phyloP scores from a whole-genome alignment of 2,888 invertebrate species.

The Tetropium fuscum region DNA sequence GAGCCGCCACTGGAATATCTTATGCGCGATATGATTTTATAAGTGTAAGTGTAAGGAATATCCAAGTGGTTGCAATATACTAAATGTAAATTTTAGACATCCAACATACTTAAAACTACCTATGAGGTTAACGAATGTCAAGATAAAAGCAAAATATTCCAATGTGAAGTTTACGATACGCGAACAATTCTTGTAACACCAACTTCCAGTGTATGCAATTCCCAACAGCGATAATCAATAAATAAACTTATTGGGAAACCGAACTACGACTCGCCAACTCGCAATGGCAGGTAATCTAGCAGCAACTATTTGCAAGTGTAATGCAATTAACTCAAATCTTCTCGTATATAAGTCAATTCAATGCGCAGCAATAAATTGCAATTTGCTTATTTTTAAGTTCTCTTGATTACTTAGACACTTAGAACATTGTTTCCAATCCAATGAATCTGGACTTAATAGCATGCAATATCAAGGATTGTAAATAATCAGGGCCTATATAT shows the following conservation, averaged over 20 bases:
- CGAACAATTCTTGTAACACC: constrained; percentile 24
- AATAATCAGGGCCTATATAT: too few relatives aligned
- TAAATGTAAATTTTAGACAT: too few relatives aligned
- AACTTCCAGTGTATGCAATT: constrained; percentile 16
- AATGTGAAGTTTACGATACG: constrained; percentile 27
- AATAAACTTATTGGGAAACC: constrained; percentile 17
- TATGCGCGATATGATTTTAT: too few relatives aligned
- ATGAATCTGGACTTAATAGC: too few relatives aligned
- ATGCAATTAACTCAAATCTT: constrained; percentile 21
- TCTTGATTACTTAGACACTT: too few relatives aligned
- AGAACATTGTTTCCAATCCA: too few relatives aligned
- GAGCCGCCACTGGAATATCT: too few relatives aligned
- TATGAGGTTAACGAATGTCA: constrained; percentile 34
- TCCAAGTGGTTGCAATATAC: too few relatives aligned
- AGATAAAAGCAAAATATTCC: constrained; percentile 33
- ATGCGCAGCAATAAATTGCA: constrained; percentile 4
- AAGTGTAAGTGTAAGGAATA: too few relatives aligned
- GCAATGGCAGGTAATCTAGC: background rate
- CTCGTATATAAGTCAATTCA: constrained; percentile 13
- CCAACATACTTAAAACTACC: too few relatives aligned
- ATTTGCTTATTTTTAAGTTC: constrained; percentile 8
- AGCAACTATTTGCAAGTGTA: constrained; percentile 21
- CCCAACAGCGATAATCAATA: constrained; percentile 13
- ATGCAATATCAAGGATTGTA: too few relatives aligned
- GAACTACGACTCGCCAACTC: background rate